Percentiles rank a stretch among this genome's conserved stretches.
These are phyloP conservation scores for Ia io DNA, from an alignment of 2,113 vertebrate species.

Conservation along the genomic window DNA sequence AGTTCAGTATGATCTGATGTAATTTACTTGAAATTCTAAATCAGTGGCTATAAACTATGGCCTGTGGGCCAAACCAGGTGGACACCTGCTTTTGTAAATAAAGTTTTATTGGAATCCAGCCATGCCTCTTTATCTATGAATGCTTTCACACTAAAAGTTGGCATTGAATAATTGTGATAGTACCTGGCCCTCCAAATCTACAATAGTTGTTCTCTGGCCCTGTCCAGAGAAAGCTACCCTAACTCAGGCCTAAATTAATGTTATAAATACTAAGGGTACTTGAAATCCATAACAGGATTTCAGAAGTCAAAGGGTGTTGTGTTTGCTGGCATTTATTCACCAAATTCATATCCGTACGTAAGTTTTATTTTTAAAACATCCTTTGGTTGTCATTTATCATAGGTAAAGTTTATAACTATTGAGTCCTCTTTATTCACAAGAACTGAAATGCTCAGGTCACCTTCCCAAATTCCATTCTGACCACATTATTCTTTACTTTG, in stretches of 20 bases:
- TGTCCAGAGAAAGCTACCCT: not conserved
- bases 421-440: not conserved
- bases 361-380: not conserved
- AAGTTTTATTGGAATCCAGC: not conserved
- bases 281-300: not conserved
- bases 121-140: not conserved
- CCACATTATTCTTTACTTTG: not conserved
- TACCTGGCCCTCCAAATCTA: not conserved
- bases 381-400: not conserved
- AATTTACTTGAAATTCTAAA: not conserved
- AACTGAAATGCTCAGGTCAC: not conserved
- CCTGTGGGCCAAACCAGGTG: not conserved
- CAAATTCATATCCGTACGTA: not conserved
- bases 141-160: not conserved
- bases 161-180: not conserved
- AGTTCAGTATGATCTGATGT: not conserved
- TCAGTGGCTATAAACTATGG: not conserved
- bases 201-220: not conserved
- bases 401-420: not conserved
- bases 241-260: not conserved
- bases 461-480: not conserved
- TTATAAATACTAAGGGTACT: not conserved
- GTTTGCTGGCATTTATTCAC: not conserved
- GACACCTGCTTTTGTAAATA: not conserved
- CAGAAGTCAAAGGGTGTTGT: not conserved